Evolutionary conservation across 2,888 invertebrate genomes (phyloP).

Genomic region (Liopterus haemorrhoidalis): DNA sequence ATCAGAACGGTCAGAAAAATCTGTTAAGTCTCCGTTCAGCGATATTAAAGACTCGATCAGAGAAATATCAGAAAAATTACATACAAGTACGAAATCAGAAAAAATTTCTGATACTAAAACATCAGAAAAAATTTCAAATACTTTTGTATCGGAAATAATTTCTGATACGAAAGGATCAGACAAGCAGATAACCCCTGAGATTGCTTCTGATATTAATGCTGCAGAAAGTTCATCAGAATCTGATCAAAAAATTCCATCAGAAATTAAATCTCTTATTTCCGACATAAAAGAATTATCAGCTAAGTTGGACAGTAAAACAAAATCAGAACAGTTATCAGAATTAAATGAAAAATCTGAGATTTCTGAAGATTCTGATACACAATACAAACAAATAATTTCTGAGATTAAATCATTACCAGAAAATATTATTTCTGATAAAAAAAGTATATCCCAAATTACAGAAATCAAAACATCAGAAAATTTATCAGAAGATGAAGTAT

Average conservation of each 20-base stretch:
- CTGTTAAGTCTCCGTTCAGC: no score
- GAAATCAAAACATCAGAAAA: constrained; percentile 1
- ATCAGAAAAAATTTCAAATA: constrained; percentile 2
- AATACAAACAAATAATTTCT: neutral
- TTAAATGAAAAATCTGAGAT: neutral
- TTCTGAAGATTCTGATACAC: neutral
- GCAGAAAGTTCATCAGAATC: constrained; percentile 1
- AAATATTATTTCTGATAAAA: neutral
- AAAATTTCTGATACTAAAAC: no score
- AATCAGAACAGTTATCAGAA: neutral
- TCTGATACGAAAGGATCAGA: constrained; percentile 1
- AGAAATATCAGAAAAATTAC: no score
- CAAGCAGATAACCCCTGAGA: neutral
- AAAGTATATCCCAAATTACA: neutral
- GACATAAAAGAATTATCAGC: neutral
- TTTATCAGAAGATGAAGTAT: neutral
- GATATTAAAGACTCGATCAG: no score
- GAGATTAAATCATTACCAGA: constrained; percentile 3
- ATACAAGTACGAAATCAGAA: no score
- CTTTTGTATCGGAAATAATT: neutral
- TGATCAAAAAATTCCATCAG: neutral
- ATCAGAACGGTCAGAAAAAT: no score
- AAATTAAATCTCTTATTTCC: constrained; percentile 6
- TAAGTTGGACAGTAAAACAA: constrained; percentile 6
- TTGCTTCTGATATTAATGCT: neutral